phyloP scores from a whole-genome alignment of 35 echinoderm and acorn worm species.

The Eucidaris tribuloides region DNA sequence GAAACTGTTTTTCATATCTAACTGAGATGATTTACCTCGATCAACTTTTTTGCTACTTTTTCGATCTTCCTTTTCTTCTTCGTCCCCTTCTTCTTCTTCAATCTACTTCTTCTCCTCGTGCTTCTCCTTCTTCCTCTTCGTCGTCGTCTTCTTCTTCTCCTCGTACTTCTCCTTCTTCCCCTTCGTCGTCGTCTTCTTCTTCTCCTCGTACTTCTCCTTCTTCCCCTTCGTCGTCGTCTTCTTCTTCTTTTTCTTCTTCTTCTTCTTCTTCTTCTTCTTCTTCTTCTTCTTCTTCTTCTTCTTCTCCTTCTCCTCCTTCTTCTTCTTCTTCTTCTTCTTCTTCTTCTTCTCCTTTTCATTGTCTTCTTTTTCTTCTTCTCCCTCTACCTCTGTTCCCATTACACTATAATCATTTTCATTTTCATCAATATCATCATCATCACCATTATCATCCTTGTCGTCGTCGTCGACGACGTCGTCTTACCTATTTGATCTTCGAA shows the following conservation, averaged over 20 bases:
- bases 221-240: too few species aligned
- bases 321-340: not conserved
- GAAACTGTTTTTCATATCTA: too few species aligned
- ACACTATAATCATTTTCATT: not conserved
- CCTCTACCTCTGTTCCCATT: not conserved
- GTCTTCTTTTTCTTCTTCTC: not conserved
- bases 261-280: not conserved
- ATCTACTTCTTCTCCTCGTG: too few species aligned
- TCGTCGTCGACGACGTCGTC: too few species aligned
- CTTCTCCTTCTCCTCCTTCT: not conserved
- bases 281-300: not conserved
- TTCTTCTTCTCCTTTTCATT: not conserved
- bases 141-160: too few species aligned
- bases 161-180: not conserved
- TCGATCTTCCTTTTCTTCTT: too few species aligned
- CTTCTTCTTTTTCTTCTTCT: not conserved
- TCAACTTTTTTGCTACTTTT: not conserved
- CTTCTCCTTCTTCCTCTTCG: too few species aligned
- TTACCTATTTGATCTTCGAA: too few species aligned
- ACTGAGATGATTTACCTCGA: too few species aligned
- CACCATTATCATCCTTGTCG: too few species aligned
- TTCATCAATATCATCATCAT: not conserved
- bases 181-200: too few species aligned
- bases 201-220: too few species aligned
- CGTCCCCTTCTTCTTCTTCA: not conserved